Conservation (phyloP, 2,797 vertebrate genomes). For the Falco rusticolus region DNA sequence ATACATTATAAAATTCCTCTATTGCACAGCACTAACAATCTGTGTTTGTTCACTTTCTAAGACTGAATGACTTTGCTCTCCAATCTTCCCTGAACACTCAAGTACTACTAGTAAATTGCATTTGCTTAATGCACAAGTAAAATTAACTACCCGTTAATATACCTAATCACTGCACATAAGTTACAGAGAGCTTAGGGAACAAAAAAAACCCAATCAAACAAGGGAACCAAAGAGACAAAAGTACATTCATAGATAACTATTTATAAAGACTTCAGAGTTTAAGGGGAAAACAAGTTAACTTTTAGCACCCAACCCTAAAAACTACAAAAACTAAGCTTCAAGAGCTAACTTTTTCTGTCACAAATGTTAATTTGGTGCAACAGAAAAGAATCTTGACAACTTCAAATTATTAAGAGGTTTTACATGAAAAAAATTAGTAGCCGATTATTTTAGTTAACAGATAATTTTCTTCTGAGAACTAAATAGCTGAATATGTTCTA, state of each 20-base stretch:
- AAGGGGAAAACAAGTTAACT: background rate
- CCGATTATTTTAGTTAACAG: background rate
- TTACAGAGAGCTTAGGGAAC: background rate
- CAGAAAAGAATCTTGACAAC: background rate
- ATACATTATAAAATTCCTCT: background rate
- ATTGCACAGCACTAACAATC: background rate
- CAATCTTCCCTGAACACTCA: background rate
- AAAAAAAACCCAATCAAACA: background rate
- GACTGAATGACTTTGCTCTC: background rate
- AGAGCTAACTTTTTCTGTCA: background rate
- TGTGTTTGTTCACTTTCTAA: constrained; percentile 4
- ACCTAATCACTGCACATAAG: background rate
- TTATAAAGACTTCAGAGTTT: background rate
- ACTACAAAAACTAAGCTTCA: background rate
- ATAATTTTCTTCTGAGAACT: background rate
- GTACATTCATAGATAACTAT: background rate
- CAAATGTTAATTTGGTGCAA: background rate
- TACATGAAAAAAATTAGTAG: background rate
- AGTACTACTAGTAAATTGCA: constrained; percentile 14
- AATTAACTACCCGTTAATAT: constrained; percentile 41
- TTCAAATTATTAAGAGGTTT: background rate
- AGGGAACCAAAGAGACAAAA: background rate
- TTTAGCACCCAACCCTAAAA: background rate
- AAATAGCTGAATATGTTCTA: background rate
- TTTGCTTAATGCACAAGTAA: constrained; percentile 54